phyloP scores from a whole-genome alignment of 2,797 vertebrate genomes.

The Poeciliopsis paucimaculata region DNA sequence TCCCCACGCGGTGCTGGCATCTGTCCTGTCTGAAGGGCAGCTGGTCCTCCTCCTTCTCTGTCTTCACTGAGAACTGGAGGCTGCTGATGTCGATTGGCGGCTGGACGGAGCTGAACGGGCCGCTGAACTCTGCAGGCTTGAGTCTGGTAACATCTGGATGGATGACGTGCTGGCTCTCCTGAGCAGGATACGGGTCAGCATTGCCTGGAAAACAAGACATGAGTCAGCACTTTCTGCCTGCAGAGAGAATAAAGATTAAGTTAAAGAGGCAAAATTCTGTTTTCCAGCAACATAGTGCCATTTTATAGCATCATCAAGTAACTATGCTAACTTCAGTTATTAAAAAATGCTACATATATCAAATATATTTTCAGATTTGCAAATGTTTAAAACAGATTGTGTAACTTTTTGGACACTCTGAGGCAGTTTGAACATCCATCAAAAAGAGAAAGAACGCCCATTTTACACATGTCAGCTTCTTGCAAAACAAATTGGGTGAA shows the following conservation, averaged over 20 bases:
- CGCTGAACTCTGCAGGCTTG: slow-evolving; percentile 51
- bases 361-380: not conserved
- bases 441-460: not conserved
- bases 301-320: too few species aligned
- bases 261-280: not conserved
- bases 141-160: slow-evolving; percentile 43
- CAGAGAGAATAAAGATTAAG: not conserved
- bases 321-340: too few species aligned
- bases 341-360: too few species aligned
- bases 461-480: not conserved
- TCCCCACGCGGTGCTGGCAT: slow-evolving; percentile 64
- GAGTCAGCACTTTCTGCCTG: not conserved
- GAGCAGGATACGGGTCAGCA: slow-evolving; percentile 38
- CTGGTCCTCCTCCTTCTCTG: slow-evolving; percentile 69
- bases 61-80: slow-evolving; percentile 72
- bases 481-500: not conserved
- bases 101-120: slow-evolving; percentile 46
- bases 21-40: slow-evolving; percentile 51
- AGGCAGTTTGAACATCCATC: not conserved
- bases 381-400: not conserved
- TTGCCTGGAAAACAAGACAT: slow-evolving; percentile 36
- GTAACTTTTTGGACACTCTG: not conserved
- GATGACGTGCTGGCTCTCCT: slow-evolving; percentile 41
- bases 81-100: slow-evolving; percentile 38
- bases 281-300: too few species aligned